These are phyloP conservation scores for Ophonus ardosiacus DNA, from an alignment of 2,888 invertebrate genomes.

Conservation along the genomic window DNA sequence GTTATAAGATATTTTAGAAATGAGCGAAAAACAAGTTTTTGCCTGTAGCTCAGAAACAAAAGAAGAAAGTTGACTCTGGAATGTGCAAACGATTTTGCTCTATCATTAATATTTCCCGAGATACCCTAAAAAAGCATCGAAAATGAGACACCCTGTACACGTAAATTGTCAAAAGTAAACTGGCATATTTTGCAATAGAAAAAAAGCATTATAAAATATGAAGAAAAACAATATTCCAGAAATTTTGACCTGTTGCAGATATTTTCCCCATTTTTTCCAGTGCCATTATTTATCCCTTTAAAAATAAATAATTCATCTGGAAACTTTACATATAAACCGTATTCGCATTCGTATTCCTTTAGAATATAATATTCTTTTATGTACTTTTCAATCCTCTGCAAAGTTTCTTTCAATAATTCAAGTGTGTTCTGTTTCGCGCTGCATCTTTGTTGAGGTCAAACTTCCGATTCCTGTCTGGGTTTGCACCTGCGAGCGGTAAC, in stretches of 20 bases:
- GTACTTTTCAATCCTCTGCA: not conserved
- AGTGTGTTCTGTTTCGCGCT: not conserved
- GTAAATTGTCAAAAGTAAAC: too few species aligned
- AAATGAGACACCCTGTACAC: too few species aligned
- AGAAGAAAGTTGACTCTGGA: too few species aligned
- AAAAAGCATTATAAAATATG: too few species aligned
- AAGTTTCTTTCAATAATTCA: slow-evolving; percentile 7
- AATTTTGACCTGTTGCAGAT: not conserved
- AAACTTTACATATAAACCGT: not conserved
- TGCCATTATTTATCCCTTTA: not conserved
- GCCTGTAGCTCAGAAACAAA: too few species aligned
- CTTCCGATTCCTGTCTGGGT: not conserved
- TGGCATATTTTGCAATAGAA: too few species aligned
- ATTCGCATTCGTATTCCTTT: not conserved
- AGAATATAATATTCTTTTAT: not conserved
- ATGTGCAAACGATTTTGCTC: too few species aligned
- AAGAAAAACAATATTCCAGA: not conserved
- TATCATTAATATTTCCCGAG: too few species aligned
- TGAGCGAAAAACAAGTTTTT: too few species aligned
- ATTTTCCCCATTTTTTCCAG: not conserved
- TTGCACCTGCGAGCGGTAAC: slow-evolving; percentile 11
- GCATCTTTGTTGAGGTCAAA: not conserved
- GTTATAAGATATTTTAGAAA: too few species aligned
- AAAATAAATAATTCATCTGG: not conserved
- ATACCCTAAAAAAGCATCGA: too few species aligned